phyloP scores from a whole-genome alignment of 2,113 vertebrate genomes.

The Typhlomys cinereus region DNA sequence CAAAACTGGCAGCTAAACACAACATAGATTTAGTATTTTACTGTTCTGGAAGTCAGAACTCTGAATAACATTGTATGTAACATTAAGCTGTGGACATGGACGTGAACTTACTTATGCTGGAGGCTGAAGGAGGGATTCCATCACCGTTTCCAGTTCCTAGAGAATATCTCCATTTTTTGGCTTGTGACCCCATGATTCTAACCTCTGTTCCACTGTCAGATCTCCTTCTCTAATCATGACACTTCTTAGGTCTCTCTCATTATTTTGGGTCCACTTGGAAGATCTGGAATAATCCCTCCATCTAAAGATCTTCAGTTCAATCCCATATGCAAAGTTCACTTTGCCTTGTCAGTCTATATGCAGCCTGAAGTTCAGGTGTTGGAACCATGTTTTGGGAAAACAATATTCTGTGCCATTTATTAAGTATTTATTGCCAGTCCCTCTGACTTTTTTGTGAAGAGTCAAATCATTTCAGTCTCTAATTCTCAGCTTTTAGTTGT shows the following conservation, averaged over 20 bases:
- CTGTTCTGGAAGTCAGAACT: neutral
- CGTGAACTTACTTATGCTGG: neutral
- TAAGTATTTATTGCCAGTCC: neutral
- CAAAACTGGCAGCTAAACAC: neutral
- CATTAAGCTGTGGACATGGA: neutral
- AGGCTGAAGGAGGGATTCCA: neutral
- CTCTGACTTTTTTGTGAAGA: constrained; percentile 39
- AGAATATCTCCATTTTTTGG: neutral
- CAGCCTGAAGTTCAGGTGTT: neutral
- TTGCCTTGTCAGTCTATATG: neutral
- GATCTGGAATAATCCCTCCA: neutral
- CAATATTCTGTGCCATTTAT: neutral
- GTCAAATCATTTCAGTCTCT: neutral
- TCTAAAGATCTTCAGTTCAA: constrained; percentile 8
- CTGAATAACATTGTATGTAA: neutral
- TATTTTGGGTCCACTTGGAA: neutral
- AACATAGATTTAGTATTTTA: neutral
- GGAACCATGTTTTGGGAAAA: no score
- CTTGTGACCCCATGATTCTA: neutral
- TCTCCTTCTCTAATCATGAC: neutral
- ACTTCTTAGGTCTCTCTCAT: neutral
- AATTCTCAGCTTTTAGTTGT: neutral
- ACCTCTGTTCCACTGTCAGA: neutral
- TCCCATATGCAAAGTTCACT: neutral
- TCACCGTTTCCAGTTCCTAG: neutral